These are phyloP conservation scores for Pomatostomus ruficeps DNA, from an alignment of 2,113 vertebrate genomes.

Conservation along the genomic window DNA sequence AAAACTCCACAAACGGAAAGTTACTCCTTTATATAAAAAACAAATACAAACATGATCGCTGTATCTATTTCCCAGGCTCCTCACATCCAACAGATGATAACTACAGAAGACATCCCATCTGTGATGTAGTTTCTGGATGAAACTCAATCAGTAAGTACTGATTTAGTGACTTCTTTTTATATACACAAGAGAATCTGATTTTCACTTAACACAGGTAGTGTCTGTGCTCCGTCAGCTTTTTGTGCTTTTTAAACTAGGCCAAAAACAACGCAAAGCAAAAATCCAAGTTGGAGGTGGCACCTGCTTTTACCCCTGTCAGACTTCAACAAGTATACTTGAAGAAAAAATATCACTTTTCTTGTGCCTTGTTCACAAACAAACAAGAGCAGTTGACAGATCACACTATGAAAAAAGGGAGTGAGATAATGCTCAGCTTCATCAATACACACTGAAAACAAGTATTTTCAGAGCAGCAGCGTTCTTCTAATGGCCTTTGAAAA, in stretches of 20 bases:
- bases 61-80: neutral
- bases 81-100: neutral
- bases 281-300: neutral
- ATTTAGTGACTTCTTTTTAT: neutral
- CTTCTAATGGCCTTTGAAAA: neutral
- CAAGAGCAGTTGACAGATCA: neutral
- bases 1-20: neutral
- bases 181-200: neutral
- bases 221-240: neutral
- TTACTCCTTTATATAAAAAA: neutral
- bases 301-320: neutral
- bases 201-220: neutral
- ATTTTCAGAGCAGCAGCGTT: neutral
- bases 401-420: neutral
- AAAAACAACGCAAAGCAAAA: neutral
- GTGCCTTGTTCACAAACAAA: neutral
- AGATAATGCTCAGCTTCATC: neutral
- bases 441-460: neutral
- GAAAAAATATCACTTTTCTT: neutral
- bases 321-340: neutral
- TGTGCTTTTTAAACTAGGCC: neutral
- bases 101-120: neutral
- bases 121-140: neutral
- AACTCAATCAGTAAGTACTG: neutral
- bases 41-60: neutral